Conservation (phyloP, 1,140 invertebrate species). For the Eubasilissa regina region DNA sequence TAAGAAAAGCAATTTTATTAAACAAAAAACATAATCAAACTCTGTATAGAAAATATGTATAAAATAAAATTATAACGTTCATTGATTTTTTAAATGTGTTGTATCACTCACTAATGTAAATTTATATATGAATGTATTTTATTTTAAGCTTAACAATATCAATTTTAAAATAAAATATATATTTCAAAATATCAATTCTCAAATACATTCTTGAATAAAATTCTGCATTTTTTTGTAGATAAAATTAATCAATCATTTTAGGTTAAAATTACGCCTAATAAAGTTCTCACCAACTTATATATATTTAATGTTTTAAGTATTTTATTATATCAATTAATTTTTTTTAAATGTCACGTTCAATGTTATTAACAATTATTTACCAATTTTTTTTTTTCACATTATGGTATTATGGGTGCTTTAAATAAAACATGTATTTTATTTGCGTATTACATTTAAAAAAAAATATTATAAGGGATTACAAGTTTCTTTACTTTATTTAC, state of each 20-base stretch:
- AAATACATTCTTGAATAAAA: not conserved
- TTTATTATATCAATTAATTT: too few species aligned
- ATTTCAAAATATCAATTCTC: not conserved
- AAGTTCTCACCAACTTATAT: too few species aligned
- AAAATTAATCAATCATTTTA: not conserved
- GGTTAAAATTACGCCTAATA: not conserved
- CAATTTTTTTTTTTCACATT: too few species aligned
- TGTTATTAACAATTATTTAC: too few species aligned
- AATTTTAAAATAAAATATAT: too few species aligned
- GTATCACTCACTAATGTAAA: constrained; percentile 17
- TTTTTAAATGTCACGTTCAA: too few species aligned
- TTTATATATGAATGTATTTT: constrained; percentile 10
- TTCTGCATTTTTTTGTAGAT: too few species aligned
- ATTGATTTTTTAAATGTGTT: constrained; percentile 14
- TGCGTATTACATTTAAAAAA: not conserved
- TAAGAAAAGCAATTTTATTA: constrained; percentile 10
- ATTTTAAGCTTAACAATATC: too few species aligned
- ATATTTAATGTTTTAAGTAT: too few species aligned
- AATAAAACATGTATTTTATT: not conserved
- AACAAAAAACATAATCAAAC: constrained; percentile 11
- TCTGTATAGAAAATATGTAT: constrained; percentile 17
- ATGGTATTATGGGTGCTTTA: too few species aligned
- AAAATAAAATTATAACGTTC: constrained; percentile 7
- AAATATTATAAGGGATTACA: too few species aligned
- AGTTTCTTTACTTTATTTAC: not conserved